A percentile compares a stretch with the other conserved stretches of the same genome.
Evolutionary conservation across 2,797 vertebrate species (phyloP).

Genomic region (Rachycentron canadum): DNA sequence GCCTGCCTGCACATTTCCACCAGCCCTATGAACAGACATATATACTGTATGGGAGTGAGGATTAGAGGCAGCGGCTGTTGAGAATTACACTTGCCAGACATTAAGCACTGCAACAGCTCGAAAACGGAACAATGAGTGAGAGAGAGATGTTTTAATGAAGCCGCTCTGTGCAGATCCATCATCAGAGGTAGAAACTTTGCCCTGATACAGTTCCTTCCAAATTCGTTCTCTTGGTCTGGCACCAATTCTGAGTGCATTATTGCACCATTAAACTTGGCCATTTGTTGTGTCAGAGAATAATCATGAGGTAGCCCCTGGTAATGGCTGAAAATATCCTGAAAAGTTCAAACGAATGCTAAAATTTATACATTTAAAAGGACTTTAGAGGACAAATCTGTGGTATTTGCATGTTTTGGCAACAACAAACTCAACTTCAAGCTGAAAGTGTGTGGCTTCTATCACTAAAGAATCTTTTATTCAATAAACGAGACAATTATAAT

Average conservation of each 20-base stretch:
- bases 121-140: slow-evolving; percentile 27
- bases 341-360: background rate
- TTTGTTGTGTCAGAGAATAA: slow-evolving; percentile 33
- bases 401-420: background rate
- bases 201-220: slow-evolving; percentile 27
- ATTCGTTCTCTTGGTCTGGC: slow-evolving; percentile 23
- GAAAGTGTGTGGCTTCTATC: background rate
- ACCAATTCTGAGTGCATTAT: slow-evolving; percentile 22
- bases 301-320: background rate
- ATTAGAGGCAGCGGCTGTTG: slow-evolving; percentile 52
- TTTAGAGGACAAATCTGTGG: background rate
- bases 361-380: too few species aligned
- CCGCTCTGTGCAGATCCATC: slow-evolving; percentile 29
- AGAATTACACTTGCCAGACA: slow-evolving; percentile 57
- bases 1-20: slow-evolving; percentile 47
- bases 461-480: background rate
- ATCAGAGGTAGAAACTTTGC: slow-evolving; percentile 26
- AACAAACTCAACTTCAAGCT: background rate
- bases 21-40: slow-evolving; percentile 30
- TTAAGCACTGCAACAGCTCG: slow-evolving; percentile 32
- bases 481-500: background rate
- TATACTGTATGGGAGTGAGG: slow-evolving; percentile 38
- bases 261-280: slow-evolving; percentile 33
- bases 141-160: slow-evolving; percentile 41
- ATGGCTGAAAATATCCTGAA: background rate